Conservation (phyloP, 2,113 vertebrate genomes). For the Carassius auratus region DNA sequence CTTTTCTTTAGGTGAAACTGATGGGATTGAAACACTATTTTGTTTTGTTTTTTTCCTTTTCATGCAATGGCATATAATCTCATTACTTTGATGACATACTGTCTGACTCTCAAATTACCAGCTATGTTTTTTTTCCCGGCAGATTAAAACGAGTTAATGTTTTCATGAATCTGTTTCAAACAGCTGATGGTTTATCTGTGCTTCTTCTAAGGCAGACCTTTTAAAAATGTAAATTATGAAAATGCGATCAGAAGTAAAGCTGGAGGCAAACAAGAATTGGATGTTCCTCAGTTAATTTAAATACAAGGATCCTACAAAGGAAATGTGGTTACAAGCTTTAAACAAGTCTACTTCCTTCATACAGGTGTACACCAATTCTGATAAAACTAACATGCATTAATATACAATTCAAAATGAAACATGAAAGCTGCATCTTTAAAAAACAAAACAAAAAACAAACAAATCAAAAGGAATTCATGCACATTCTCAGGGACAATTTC, state of each 20-base stretch:
- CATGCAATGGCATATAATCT: not conserved
- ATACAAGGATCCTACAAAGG: not conserved
- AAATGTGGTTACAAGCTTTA: not conserved
- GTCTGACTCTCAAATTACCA: not conserved
- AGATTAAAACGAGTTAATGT: not conserved
- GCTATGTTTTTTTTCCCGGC: not conserved
- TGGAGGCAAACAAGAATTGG: not conserved
- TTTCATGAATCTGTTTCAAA: conserved; percentile 1
- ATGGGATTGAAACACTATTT: not conserved
- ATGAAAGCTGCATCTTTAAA: not conserved
- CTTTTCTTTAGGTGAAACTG: not conserved
- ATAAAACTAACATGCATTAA: not conserved
- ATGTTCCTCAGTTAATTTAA: not conserved
- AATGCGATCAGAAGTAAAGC: conserved; percentile 14
- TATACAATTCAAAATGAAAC: not conserved
- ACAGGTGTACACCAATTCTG: not conserved
- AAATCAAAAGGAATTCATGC: not conserved
- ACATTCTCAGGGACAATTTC: not conserved
- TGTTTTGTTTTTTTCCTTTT: not conserved
- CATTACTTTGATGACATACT: conserved; percentile 7
- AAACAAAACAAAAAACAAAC: not conserved
- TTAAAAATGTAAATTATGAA: not conserved
- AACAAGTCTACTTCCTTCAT: not conserved
- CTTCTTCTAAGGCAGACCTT: conserved; percentile 5
- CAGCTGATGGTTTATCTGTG: conserved; percentile 12